Percentiles rank a stretch among this genome's conserved stretches.
Conservation (phyloP, 2,888 invertebrate species). For the Nasonia oneida region DNA sequence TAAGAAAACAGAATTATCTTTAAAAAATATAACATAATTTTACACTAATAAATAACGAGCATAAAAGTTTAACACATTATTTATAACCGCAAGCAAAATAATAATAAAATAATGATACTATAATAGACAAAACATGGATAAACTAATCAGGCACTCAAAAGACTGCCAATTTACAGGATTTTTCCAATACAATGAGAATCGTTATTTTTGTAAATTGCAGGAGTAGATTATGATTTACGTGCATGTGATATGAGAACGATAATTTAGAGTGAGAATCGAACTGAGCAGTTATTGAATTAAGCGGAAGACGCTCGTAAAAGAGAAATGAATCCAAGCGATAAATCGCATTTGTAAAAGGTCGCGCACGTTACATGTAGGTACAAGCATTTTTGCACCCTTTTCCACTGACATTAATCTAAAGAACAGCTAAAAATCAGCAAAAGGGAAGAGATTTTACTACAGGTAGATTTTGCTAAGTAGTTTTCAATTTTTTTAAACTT, state of each 20-base stretch:
- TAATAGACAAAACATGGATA: constrained; percentile 1
- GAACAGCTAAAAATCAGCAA: too few relatives aligned
- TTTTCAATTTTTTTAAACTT: constrained; percentile 37
- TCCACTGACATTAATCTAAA: constrained; percentile 20
- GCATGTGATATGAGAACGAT: constrained; percentile 28
- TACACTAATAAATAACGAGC: constrained; percentile 1
- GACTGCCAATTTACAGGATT: constrained; percentile 44
- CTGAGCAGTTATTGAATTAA: not conserved
- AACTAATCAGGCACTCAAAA: constrained; percentile 34
- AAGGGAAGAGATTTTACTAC: not conserved
- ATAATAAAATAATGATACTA: not conserved
- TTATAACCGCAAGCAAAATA: constrained; percentile 12
- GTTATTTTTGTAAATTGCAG: constrained; percentile 54
- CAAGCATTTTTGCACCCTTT: constrained; percentile 26
- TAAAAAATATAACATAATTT: constrained; percentile 24
- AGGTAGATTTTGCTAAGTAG: constrained; percentile 15
- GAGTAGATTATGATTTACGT: constrained; percentile 50
- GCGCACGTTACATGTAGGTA: not conserved
- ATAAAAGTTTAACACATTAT: constrained; percentile 9
- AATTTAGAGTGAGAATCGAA: not conserved
- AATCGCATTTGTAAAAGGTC: not conserved
- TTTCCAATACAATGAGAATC: constrained; percentile 15
- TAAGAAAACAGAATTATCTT: constrained; percentile 30
- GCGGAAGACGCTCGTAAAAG: not conserved
- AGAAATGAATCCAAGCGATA: not conserved